phyloP scores from a whole-genome alignment of 2,888 invertebrate species.

The Aporophyla lueneburgensis region DNA sequence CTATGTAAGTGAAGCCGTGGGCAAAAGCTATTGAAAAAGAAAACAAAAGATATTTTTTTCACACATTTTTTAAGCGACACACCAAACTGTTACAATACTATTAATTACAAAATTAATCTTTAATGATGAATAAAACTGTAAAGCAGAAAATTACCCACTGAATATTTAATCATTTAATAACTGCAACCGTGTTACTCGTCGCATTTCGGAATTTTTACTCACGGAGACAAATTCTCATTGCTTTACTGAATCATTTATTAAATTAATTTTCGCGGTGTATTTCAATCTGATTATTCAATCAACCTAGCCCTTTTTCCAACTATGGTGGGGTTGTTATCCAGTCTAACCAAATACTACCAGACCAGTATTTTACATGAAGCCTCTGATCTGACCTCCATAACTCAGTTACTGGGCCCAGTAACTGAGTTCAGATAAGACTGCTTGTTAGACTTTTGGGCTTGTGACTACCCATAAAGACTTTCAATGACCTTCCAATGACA shows the following conservation, averaged over 20 bases:
- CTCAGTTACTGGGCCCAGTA: no score
- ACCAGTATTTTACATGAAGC: background rate
- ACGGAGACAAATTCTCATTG: constrained; percentile 54
- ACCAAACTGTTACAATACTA: constrained; percentile 22
- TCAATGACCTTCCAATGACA: background rate
- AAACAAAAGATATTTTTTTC: no score
- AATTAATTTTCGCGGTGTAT: constrained; percentile 57
- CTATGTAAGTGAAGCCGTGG: no score
- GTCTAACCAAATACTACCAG: no score
- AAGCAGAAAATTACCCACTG: constrained; percentile 73
- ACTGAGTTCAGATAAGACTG: background rate
- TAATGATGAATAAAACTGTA: constrained; percentile 47
- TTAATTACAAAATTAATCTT: constrained; percentile 43
- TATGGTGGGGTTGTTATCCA: background rate
- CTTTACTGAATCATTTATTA: constrained; percentile 61
- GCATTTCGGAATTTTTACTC: constrained; percentile 43
- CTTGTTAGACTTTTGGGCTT: background rate
- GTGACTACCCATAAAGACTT: no score
- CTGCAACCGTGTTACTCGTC: constrained; percentile 71
- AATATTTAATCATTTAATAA: constrained; percentile 79
- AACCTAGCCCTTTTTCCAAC: background rate
- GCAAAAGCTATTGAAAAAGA: no score
- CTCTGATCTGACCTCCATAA: background rate
- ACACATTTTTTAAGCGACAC: background rate
- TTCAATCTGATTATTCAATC: constrained; percentile 48